phyloP scores from a whole-genome alignment of 1,140 invertebrate species.

The Drosophila parvula region DNA sequence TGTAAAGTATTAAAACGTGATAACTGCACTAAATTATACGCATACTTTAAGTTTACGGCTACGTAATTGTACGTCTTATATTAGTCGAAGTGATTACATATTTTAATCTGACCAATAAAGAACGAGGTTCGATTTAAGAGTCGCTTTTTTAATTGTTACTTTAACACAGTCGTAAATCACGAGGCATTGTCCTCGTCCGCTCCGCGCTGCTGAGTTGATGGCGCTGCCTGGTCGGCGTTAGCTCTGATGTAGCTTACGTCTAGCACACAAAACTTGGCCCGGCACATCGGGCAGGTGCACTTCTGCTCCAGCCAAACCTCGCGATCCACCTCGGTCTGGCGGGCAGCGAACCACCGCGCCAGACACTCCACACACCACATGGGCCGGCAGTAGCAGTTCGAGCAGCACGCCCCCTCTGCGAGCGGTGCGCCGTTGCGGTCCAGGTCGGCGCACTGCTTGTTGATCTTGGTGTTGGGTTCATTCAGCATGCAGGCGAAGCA shows the following conservation, averaged over 20 bases:
- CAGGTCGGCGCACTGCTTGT: constrained; percentile 88
- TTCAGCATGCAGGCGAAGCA: constrained; percentile 96
- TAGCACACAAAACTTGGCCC: constrained; percentile 93
- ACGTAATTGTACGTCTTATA: constrained; percentile 51
- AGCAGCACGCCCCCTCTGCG: constrained; percentile 84
- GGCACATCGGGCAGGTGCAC: constrained; percentile 94
- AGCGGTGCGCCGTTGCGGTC: constrained; percentile 71
- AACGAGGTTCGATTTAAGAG: constrained; percentile 55
- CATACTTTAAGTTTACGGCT: constrained; percentile 58
- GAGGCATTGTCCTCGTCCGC: constrained; percentile 24
- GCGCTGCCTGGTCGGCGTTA: not conserved
- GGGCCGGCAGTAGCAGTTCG: constrained; percentile 88
- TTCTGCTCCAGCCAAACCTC: constrained; percentile 93
- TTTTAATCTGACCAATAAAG: constrained; percentile 69
- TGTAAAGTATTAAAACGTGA: constrained; percentile 80
- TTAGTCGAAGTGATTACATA: constrained; percentile 50
- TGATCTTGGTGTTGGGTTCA: constrained; percentile 91
- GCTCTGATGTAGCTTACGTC: constrained; percentile 88
- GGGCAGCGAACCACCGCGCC: constrained; percentile 94
- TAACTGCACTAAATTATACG: constrained; percentile 69
- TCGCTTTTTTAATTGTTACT: constrained; percentile 21
- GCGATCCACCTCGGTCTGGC: constrained; percentile 90
- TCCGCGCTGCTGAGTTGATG: not conserved
- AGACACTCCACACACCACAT: constrained; percentile 96
- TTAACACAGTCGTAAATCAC: constrained; percentile 49